Conservation (phyloP, 2,888 invertebrate genomes). For the Amphipoea oculea region DNA sequence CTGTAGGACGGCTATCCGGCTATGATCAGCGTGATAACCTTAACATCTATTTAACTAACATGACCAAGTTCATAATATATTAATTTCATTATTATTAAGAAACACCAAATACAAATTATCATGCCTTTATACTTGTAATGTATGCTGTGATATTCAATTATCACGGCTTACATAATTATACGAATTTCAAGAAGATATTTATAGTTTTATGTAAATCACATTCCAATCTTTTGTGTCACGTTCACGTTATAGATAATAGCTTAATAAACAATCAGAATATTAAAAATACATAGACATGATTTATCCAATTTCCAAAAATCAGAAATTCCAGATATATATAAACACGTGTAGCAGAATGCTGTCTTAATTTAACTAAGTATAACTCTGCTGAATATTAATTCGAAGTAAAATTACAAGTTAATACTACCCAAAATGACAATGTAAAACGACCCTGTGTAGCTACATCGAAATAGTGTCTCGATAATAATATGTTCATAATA, state of each 20-base stretch:
- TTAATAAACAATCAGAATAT: slow-evolving; percentile 5
- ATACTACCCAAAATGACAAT: slow-evolving; percentile 48
- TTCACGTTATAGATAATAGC: neutral
- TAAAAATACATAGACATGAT: slow-evolving; percentile 6
- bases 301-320: neutral
- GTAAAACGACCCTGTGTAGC: slow-evolving; percentile 47
- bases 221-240: neutral
- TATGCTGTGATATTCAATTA: slow-evolving; percentile 2
- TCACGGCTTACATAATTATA: neutral
- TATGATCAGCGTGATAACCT: neutral
- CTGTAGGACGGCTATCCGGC: neutral
- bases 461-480: slow-evolving; percentile 29
- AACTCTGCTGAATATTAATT: slow-evolving; percentile 11
- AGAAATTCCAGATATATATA: slow-evolving; percentile 1
- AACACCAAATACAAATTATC: slow-evolving; percentile 5
- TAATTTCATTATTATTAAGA: neutral
- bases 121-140: neutral
- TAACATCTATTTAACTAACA: slow-evolving; percentile 12
- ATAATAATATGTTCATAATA: slow-evolving; percentile 1
- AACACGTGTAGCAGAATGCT: neutral
- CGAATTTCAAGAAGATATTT: neutral
- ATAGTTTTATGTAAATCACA: neutral
- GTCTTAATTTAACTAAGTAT: slow-evolving; percentile 1
- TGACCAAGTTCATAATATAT: neutral
- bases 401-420: slow-evolving; percentile 17